These are phyloP conservation scores for Ylistrum balloti DNA, from an alignment of 1,140 invertebrate species.

Conservation along the genomic window DNA sequence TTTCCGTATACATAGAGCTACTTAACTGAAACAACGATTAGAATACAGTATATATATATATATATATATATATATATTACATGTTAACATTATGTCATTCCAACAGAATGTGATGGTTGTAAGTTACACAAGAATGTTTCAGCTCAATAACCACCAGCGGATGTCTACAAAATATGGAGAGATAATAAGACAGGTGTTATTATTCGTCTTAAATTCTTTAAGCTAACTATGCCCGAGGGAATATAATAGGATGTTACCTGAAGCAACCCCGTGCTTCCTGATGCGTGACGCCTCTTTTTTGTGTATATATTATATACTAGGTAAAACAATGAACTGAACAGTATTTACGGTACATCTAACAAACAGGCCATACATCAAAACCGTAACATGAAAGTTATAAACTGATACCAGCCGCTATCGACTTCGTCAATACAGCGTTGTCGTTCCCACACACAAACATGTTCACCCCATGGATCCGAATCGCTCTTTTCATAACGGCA, in stretches of 20 bases:
- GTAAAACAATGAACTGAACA: conserved; percentile 28
- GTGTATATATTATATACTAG: conserved; percentile 1
- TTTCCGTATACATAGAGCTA: no score
- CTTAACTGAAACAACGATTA: no score
- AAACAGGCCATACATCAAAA: conserved; percentile 32
- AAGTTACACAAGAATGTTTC: no score
- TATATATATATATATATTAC: no score
- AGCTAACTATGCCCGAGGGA: not conserved
- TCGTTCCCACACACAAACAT: not conserved
- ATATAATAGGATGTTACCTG: not conserved
- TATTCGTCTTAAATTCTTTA: not conserved
- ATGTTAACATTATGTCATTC: no score
- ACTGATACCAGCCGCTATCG: not conserved
- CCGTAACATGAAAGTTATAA: conserved; percentile 22
- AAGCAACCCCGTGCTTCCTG: not conserved
- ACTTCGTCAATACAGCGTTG: not conserved
- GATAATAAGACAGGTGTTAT: no score
- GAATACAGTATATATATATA: no score
- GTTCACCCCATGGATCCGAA: not conserved
- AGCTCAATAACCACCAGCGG: no score
- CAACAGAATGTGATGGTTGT: no score
- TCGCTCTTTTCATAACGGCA: not conserved
- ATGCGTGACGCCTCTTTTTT: not conserved
- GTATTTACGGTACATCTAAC: conserved; percentile 23
- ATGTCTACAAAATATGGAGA: no score